A percentile compares a stretch with the other conserved stretches of the same genome.
These are phyloP conservation scores for Oncorhynchus masou DNA, from an alignment of 2,113 vertebrate species.

Conservation along the genomic window DNA sequence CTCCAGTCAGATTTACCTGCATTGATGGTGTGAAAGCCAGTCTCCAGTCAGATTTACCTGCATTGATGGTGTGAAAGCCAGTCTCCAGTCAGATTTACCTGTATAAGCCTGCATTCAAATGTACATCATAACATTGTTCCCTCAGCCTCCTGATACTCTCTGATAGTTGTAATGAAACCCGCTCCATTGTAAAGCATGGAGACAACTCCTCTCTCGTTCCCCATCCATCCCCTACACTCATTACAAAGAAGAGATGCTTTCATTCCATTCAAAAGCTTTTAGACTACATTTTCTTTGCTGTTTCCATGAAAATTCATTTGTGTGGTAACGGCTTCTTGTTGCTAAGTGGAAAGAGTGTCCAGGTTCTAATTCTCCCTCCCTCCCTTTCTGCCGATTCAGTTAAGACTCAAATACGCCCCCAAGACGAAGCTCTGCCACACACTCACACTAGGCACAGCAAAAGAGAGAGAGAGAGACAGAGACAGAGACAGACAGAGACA, in stretches of 20 bases:
- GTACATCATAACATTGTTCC: constrained; percentile 59
- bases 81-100: constrained; percentile 37
- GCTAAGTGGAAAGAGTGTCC: constrained; percentile 56
- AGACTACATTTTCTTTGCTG: constrained; percentile 39
- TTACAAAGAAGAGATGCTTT: constrained; percentile 46
- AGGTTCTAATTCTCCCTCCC: constrained; percentile 51
- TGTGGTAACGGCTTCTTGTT: constrained; percentile 30
- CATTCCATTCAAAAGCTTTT: constrained; percentile 53
- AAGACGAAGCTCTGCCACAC: constrained; percentile 66
- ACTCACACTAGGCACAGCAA: constrained; percentile 17
- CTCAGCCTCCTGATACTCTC: constrained; percentile 43
- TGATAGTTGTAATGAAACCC: constrained; percentile 50
- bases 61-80: neutral
- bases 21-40: constrained; percentile 24
- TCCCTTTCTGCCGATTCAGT: constrained; percentile 82
- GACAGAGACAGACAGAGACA: neutral
- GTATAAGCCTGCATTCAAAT: constrained; percentile 54
- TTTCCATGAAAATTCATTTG: constrained; percentile 48
- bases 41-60: no score
- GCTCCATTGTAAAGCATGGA: constrained; percentile 43
- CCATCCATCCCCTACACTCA: constrained; percentile 36
- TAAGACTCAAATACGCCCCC: constrained; percentile 80
- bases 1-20: constrained; percentile 42
- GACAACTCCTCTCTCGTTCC: constrained; percentile 21
- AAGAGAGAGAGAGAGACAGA: neutral